phyloP scores from a whole-genome alignment of 1,140 invertebrate genomes.

The Stegodyphus mimosarum region DNA sequence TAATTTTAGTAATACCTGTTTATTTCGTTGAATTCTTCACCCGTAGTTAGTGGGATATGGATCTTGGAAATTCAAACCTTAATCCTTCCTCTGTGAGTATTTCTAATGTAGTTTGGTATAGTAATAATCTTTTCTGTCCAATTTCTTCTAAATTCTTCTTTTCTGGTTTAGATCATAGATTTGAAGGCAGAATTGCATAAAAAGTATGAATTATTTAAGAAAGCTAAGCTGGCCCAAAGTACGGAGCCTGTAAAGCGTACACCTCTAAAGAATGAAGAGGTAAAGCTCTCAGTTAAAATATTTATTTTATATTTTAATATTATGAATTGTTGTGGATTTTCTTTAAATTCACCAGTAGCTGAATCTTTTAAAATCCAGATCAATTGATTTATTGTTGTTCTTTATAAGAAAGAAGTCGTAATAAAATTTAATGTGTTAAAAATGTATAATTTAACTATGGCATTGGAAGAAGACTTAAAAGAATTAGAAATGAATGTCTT shows the following conservation, averaged over 20 bases:
- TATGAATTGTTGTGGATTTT: background rate
- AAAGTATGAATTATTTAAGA: conserved; percentile 29
- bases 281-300: background rate
- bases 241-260: background rate
- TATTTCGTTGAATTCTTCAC: no score
- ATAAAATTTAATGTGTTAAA: no score
- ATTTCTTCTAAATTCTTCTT: background rate
- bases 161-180: conserved; percentile 32
- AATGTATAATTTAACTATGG: no score
- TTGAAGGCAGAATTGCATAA: conserved; percentile 54
- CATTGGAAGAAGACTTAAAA: no score
- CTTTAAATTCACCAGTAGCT: background rate
- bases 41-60: background rate
- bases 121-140: background rate
- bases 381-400: background rate
- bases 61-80: conserved; percentile 6
- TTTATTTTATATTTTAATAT: background rate
- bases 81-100: conserved; percentile 34
- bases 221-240: conserved; percentile 15
- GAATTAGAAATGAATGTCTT: no score
- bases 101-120: background rate
- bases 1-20: no score
- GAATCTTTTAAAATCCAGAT: background rate
- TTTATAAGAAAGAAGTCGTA: background rate
- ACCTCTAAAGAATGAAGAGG: conserved; percentile 22